Evolutionary conservation across 2,113 vertebrate genomes (phyloP), one percentile per base, ranked within the genome.

Genomic region (Panthera tigris): DNA sequence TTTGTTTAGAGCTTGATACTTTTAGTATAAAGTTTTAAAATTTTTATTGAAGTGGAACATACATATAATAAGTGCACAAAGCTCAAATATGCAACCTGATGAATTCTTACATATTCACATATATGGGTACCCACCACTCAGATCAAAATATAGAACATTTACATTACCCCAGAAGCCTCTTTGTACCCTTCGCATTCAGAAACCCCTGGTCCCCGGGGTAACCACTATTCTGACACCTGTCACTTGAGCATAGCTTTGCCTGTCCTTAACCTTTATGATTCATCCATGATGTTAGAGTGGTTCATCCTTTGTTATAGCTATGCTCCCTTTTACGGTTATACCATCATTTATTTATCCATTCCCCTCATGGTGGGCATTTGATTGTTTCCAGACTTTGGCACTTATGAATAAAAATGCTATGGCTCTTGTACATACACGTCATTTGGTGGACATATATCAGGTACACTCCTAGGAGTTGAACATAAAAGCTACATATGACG

Each of bases 1-100:
- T 79, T 96, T 94, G 25, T 89, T 94, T 92, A 92, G 73, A 85
- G 10, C 52, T 89, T 86, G n/a, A 33, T 90, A 73, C 48, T 69
- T 95, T 85, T 52, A 89, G 74, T 73, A 39, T 86, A 91, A 0
- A 57, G 41, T 82, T 94, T 95, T 48, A 15, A 93, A 85, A 2
- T 50, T 57, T 88, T 76, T 78, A n/a, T 68, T 76, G 76, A 79
- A 18, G 16, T 57, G 23, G 25, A 57, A 36, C 10, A 66, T 80
- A 29, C 8, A 14, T 45, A 33, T 4, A 85, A 18, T 84, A 81
- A 89, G 31, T 68, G 10, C 57, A 80, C 23, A 52, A 4, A 69
- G 76, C 50, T 82, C 50, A 45, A 71, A 5, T 41, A 1, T 57
- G 21, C 55, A 79, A 9, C 31, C 41, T 79, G 65, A 36, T 82